Base-by-base conservation (phyloP, 2,888 invertebrate genomes). In the Cerceris rybyensis region DNA sequence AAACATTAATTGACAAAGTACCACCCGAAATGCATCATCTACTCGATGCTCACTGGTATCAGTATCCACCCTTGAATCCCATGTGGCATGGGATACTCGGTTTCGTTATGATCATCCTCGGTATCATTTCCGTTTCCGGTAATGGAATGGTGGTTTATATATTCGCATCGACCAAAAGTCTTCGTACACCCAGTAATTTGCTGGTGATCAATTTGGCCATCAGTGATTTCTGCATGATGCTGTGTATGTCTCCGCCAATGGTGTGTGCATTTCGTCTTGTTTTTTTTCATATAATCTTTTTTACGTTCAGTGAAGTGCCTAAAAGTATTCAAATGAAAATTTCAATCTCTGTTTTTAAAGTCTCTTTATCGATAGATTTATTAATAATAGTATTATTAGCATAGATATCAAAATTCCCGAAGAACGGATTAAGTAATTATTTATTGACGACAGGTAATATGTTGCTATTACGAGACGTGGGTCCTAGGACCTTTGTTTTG, bases 191-290 rank as follows among this genome's bases (percentile, higher is more conserved):
- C 60, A 97, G 98, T 81, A 98, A 98, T 93, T 94, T 98, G 87
- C 94, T 98, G 86, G 96, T 98, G 75, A 96, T 98, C 77, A 98
- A 98, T 93, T 94, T 98, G 89, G 98, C 98, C 50, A 95, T 98
- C 92, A 97, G 97, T 70, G 98, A 98, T 91, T 97, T 98, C 91
- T 94, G 96, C 82, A 98, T 98, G 96, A 98, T 98, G 97, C 93
- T 95, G 87, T 93, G 93, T 85, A 96, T 96, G 96, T 94, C 96
- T 87, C 96, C 96, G 65, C 94, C 97, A 81, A 97, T 97, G 96
- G 95, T 92, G 81, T 17, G 78, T 74, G 14, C 9, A 6, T 7
- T 14, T 6, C 7, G n/a, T 8, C 13, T n/a, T 7, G 1, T 39
- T 11, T 50, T 50, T 7, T 16, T 4, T 16, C n/a, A 43, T 9